phyloP scores from a whole-genome alignment of 2,113 vertebrate species.

The Perca flavescens region DNA sequence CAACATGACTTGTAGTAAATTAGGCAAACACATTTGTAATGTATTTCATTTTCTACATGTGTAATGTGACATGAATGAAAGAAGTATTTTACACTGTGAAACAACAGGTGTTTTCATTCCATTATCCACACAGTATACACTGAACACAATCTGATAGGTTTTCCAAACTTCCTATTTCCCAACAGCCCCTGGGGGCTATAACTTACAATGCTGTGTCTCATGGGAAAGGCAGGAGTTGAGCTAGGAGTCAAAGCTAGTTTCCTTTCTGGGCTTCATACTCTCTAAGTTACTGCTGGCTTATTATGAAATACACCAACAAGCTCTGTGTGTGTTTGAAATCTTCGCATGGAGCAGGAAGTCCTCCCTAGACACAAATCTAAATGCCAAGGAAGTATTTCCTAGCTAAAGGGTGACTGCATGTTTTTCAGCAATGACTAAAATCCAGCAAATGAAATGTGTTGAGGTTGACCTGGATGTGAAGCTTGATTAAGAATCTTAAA shows the following conservation, averaged over 20 bases:
- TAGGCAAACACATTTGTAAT: too few species aligned
- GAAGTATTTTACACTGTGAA: conserved; percentile 7
- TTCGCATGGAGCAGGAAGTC: conserved; percentile 1
- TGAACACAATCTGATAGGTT: conserved; percentile 42
- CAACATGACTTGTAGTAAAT: too few species aligned
- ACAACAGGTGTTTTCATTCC: conserved; percentile 53
- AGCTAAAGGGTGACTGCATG: not conserved
- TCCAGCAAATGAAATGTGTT: conserved; percentile 1
- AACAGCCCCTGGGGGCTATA: conserved; percentile 40
- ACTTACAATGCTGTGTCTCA: conserved; percentile 25
- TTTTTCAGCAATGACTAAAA: not conserved
- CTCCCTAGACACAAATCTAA: conserved; percentile 39
- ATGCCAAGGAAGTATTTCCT: conserved; percentile 14
- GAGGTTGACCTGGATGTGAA: conserved; percentile 1
- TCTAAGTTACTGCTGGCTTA: conserved; percentile 23
- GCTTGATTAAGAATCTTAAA: not conserved
- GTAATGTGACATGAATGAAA: not conserved
- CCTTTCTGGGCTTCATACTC: conserved; percentile 38
- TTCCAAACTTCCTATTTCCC: conserved; percentile 44
- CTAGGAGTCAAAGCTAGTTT: conserved; percentile 38
- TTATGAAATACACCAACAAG: conserved; percentile 12
- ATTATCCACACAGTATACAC: conserved; percentile 35
- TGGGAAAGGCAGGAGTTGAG: conserved; percentile 12
- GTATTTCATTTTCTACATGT: too few species aligned
- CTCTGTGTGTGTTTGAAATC: conserved; percentile 37